These are phyloP conservation scores for Poeciliopsis presidionis DNA, from an alignment of 2,797 vertebrate species.

Conservation along the genomic window DNA sequence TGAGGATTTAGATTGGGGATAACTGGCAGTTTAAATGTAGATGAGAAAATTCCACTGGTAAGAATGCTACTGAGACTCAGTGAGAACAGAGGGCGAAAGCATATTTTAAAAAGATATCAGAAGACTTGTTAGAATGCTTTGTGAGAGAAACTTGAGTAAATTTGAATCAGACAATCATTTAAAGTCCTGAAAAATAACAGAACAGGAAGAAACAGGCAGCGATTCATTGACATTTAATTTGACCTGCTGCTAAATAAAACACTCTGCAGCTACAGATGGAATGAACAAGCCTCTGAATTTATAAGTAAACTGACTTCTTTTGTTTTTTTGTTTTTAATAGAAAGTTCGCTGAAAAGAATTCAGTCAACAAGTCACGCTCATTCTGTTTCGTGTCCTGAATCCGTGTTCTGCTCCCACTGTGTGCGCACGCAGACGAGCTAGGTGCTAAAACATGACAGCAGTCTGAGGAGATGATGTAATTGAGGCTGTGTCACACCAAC, in stretches of 20 bases:
- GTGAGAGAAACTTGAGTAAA: background rate
- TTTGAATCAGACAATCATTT: background rate
- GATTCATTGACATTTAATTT: background rate
- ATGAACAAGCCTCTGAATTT: background rate
- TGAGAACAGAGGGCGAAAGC: background rate
- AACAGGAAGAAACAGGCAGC: background rate
- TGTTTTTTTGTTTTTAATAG: background rate
- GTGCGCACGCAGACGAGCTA: slow-evolving; percentile 39
- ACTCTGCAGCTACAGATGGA: background rate
- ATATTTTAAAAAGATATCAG: background rate
- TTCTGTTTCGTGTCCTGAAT: slow-evolving; percentile 27
- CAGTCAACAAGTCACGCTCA: slow-evolving; percentile 12
- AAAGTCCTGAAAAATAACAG: background rate
- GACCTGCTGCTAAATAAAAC: background rate
- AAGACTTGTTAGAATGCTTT: background rate
- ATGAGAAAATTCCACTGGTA: background rate
- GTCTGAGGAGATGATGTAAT: slow-evolving; percentile 69
- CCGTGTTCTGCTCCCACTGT: slow-evolving; percentile 23
- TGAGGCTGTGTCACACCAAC: slow-evolving; percentile 58
- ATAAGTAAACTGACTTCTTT: background rate
- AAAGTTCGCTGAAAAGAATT: background rate
- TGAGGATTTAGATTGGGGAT: background rate
- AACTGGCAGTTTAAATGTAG: background rate
- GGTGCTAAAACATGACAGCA: slow-evolving; percentile 52
- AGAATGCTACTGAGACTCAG: background rate